Evolutionary conservation across 2,888 invertebrate species (phyloP).

Genomic region (Drosophila melanosoma): DNA sequence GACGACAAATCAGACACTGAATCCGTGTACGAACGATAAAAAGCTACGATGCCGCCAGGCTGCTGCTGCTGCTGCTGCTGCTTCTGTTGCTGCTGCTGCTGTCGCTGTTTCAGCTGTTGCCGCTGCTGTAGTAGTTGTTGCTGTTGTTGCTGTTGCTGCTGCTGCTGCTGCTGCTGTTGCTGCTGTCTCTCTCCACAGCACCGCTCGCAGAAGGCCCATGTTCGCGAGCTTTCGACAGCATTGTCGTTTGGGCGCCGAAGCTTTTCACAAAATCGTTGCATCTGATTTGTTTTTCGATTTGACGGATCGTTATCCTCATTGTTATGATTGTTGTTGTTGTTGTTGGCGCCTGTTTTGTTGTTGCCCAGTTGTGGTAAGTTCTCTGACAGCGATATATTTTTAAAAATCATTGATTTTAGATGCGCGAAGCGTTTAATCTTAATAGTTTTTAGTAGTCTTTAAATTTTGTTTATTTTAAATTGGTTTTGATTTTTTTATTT

Average conservation of each 20-base stretch:
- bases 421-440: slow-evolving; percentile 25
- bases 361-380: slow-evolving; percentile 17
- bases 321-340: slow-evolving; percentile 21
- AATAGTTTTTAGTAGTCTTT: neutral
- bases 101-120: slow-evolving; percentile 24
- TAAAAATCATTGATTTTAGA: slow-evolving; percentile 37
- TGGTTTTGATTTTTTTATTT: neutral
- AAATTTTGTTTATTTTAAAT: neutral
- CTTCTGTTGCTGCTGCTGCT: slow-evolving; percentile 29
- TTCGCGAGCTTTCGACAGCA: slow-evolving; percentile 71
- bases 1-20: slow-evolving; percentile 84
- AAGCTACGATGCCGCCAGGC: slow-evolving; percentile 72
- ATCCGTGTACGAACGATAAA: slow-evolving; percentile 73
- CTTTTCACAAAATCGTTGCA: slow-evolving; percentile 48
- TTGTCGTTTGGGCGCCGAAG: slow-evolving; percentile 35
- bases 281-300: slow-evolving; percentile 38
- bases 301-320: slow-evolving; percentile 48
- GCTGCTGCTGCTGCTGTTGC: slow-evolving; percentile 35
- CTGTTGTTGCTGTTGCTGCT: slow-evolving; percentile 36
- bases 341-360: neutral
- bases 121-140: slow-evolving; percentile 26
- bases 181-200: slow-evolving; percentile 76
- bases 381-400: slow-evolving; percentile 33
- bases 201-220: slow-evolving; percentile 74
- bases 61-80: slow-evolving; percentile 37